Evolutionary conservation across 2,113 vertebrate genomes (phyloP), one percentile per base, ranked within the genome.

Genomic region (Caretta caretta): DNA sequence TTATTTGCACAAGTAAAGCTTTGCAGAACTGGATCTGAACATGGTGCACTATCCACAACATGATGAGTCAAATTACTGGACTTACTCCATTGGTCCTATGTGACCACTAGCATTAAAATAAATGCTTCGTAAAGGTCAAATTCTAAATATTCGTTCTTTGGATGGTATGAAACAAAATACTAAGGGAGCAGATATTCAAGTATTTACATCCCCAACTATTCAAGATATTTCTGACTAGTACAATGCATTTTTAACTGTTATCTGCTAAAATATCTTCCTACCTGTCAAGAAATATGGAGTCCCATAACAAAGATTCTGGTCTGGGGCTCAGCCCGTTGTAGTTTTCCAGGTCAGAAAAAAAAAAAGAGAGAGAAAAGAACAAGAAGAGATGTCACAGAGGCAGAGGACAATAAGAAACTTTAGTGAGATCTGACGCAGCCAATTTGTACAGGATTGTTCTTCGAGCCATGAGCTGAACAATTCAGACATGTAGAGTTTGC

Each of bases 401-500:
- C 50, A 29, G 13, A 5, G 25, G 80, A 82, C 25, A 75, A 69
- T 35, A 20, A 72, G 53, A 49, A 62, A 29, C 5, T 59, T 92
- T 89, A 57, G 56, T 80, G 90, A 92, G 89, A 96, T 90, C 46
- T 91, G 87, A 87, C 85, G 84, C 35, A 87, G 83, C 19, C 56
- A 93, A 96, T 97, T 93, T 96, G 57, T 48, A 14, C 57, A 13
- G 48, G 24, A 86, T 85, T 92, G 25, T 79, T 95, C 90, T 93
- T 35, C 5, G 4, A 86, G 80, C 75, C 84, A 62, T 10, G 27
- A 87, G 42, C 14, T 82, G 92, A 95, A 97, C 90, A 97, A 94
- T 35, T 53, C 11, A 0, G 0, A 76, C 59, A 91, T 88, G 5
- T 38, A 69, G 81, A 78, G 35, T 84, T 92, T 89, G 54, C 59